Evolutionary conservation across 2,113 vertebrate species (phyloP), one percentile per base, ranked within the genome.

Genomic region (Morone saxatilis): DNA sequence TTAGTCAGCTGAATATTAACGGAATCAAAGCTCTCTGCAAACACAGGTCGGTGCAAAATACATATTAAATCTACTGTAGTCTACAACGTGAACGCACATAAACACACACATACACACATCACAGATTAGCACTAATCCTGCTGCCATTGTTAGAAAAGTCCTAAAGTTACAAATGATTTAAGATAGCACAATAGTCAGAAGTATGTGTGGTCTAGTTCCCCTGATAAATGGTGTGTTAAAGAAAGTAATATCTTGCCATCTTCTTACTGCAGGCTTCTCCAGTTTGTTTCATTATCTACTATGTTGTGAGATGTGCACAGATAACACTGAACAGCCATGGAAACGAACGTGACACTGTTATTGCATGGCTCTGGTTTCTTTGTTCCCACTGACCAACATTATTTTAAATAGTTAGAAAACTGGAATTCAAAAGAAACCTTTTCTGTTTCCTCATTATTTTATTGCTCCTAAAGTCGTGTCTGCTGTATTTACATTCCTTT

Each of bases 121-220:
- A 81, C 50, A 80, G 59, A 81, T 73, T 59, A 86, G 22, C 71
- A 45, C 53, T 75, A 68, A 81, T 87, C 73, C 60, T 77, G 51
- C 36, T 41, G 17, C 59, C 81, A 31, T 40, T 79, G 73, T 85
- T 45, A 9, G 67, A 73, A n/a, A 76, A 57, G 5, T 56, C 19
- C 59, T 63, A 68, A 61, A 43, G 16, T 62, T 54, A 57, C n/a
- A 67, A 51, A 51, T 48, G 11, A 13, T 45, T 13, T 0, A 45
- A 71, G 12, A 19, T 2, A 25, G 7, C 25, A 25, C 5, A 16
- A 6, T 45, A 57, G 8, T 57, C n/a, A 45, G 1, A 43, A 25
- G 17, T 69, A 56, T 40, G 14, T 22, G 41, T 31, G 31, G 31
- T 31, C 31, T 31, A 2, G 31, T 31, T 31, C 31, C 31, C 31